Evolutionary conservation across 35 echinoderm and acorn worm genomes (phyloP), one percentile per base, ranked within the genome.

Genomic region (Lytechinus pictus): DNA sequence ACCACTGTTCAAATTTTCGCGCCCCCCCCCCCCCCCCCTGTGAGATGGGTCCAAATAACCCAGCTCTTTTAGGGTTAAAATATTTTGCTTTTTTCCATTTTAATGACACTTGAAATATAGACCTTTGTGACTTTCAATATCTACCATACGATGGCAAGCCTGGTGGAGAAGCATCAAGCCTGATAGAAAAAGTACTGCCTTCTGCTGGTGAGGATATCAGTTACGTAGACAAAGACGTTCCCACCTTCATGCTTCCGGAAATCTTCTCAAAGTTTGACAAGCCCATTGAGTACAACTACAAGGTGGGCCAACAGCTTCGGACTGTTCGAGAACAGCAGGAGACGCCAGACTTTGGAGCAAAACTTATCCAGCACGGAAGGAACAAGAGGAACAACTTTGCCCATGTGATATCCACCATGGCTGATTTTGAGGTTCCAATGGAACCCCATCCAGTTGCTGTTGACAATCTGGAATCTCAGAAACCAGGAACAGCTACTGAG

Each of bases 231-330:
- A 87, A 96, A 89, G 96, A 99, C 16, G 79, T 95, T 5, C 96
- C 95, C 1, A 24, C 54, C 27, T 97, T 97, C 86, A 89, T 99
- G 54, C 53, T 97, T 27, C 98, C 98, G 10, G 94, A 95, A 7
- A 95, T 71, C 14, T 99, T 99, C 92, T 97, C 98, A 13, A 86
- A 96, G 24, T 96, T 94, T 27, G 98, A 97, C 93, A 92, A 91
- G 27, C 95, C 97, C 3, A 91, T 86, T 8, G 52, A 53, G 53
- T 97, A 97, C 55, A 28, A 96, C n/a, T 99, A 97, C 91, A 95
- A 97, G 52, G 96, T 87, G 61, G 94, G 97, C 52, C 87, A 96
- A 53, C 94, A 93, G 54, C 94, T 54, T 8, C 56, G 16, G 10
- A 94, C 95, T 14, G 66, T 61, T n/a, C 10, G 60, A 10, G 44